These are phyloP conservation scores for Panurus biarmicus DNA, from an alignment of 2,113 vertebrate species.

Conservation along the genomic window DNA sequence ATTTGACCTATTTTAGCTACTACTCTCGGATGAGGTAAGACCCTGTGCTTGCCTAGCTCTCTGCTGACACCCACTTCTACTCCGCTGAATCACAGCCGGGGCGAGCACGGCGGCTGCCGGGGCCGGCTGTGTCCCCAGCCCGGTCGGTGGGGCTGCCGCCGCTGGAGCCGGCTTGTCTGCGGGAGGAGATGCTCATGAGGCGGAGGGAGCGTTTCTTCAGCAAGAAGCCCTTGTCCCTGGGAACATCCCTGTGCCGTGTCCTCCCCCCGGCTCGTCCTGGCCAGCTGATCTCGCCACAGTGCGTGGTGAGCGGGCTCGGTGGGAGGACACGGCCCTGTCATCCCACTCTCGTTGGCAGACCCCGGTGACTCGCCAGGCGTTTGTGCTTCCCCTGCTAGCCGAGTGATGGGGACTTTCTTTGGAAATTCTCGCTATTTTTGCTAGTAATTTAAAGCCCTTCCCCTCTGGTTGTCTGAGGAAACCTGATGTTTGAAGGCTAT, in stretches of 20 bases:
- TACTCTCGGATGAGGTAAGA: constrained; percentile 45
- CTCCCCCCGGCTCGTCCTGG: not conserved
- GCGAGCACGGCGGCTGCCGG: not conserved
- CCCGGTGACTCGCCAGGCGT: accelerated
- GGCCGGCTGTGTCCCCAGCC: not conserved
- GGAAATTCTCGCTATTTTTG: not conserved
- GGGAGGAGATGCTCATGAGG: not conserved
- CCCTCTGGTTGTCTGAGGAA: not conserved
- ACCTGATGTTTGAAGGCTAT: not conserved
- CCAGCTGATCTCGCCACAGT: not conserved
- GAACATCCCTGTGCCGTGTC: not conserved
- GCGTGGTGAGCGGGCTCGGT: not conserved
- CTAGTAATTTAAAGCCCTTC: not conserved
- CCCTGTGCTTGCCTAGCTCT: constrained; percentile 20
- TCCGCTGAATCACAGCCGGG: not conserved
- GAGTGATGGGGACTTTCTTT: not conserved
- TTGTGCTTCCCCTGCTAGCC: not conserved
- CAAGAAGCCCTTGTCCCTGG: not conserved
- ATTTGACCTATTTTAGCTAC: constrained; percentile 64
- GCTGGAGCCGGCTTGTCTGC: not conserved
- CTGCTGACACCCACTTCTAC: constrained; percentile 38
- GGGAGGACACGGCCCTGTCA: not conserved
- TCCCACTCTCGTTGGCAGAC: not conserved
- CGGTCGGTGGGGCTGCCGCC: not conserved
- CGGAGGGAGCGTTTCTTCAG: not conserved